Evolutionary conservation across 1,140 invertebrate genomes (phyloP).

Genomic region (Heliconius nattereri): DNA sequence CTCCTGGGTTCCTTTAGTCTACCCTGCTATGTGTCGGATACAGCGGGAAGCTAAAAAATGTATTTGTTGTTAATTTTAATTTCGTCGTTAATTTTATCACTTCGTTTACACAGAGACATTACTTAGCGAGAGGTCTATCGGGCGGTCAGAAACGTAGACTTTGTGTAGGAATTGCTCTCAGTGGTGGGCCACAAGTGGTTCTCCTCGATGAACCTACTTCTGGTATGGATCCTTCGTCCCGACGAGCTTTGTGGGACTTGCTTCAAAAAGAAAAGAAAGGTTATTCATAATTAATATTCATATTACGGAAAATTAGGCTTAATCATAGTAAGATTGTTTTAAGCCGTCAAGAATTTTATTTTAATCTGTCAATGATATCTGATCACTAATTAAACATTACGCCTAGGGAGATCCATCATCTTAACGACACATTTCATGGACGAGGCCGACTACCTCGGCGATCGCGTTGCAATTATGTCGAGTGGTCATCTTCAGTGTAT

Average conservation of each 20-base stretch:
- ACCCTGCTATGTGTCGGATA: too few species aligned
- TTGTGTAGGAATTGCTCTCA: conserved; percentile 81
- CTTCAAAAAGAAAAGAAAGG: conserved; percentile 82
- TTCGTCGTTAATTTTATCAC: neutral
- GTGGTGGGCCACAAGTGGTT: conserved; percentile 82
- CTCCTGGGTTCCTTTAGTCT: too few species aligned
- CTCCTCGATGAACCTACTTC: conserved; percentile 97
- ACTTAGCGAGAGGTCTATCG: conserved; percentile 80
- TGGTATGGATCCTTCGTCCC: conserved; percentile 96
- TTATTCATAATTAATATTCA: conserved; percentile 21
- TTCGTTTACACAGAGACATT: conserved; percentile 60
- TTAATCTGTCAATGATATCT: neutral
- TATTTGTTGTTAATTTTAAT: too few species aligned
- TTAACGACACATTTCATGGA: conserved; percentile 99
- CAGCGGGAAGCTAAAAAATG: too few species aligned
- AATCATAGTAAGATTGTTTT: neutral
- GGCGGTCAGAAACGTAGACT: conserved; percentile 82
- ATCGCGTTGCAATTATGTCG: conserved; percentile 95
- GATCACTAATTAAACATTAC: conserved; percentile 6
- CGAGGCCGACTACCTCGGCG: conserved; percentile 96
- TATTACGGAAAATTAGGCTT: too few species aligned
- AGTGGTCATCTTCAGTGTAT: conserved; percentile 88
- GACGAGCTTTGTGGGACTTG: conserved; percentile 95
- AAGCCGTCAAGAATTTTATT: neutral
- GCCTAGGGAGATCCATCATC: conserved; percentile 88